Conservation (phyloP, 1,140 invertebrate genomes). For the Monomorium pharaonis region DNA sequence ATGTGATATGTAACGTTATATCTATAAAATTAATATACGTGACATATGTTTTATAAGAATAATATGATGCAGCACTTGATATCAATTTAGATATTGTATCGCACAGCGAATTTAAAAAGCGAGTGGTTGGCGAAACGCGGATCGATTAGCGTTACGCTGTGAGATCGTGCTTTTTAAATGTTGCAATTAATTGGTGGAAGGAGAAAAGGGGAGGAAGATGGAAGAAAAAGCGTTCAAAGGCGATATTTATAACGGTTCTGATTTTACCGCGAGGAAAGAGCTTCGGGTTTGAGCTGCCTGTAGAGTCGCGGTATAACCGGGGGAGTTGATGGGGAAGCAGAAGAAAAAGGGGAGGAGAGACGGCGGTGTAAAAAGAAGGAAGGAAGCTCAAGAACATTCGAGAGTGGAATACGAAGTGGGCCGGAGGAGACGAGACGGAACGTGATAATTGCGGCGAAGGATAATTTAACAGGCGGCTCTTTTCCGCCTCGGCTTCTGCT, state of each 20-base stretch:
- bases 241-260: slow-evolving; percentile 60
- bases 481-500: slow-evolving; percentile 74
- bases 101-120: slow-evolving; percentile 17
- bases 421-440: slow-evolving; percentile 64
- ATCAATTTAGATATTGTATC: not conserved
- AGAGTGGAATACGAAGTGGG: slow-evolving; percentile 53
- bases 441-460: slow-evolving; percentile 76
- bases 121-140: not conserved
- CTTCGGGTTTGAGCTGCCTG: slow-evolving; percentile 32
- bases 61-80: not conserved
- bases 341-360: not conserved
- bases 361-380: slow-evolving; percentile 14
- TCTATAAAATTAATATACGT: not conserved
- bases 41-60: not conserved
- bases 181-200: slow-evolving; percentile 47
- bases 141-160: slow-evolving; percentile 27
- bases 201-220: not conserved
- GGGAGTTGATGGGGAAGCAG: not conserved
- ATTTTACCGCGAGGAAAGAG: slow-evolving; percentile 51
- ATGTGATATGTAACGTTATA: not conserved
- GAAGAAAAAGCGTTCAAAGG: slow-evolving; percentile 35
- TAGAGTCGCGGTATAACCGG: slow-evolving; percentile 8
- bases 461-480: slow-evolving; percentile 78
- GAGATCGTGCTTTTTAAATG: slow-evolving; percentile 39
- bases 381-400: slow-evolving; percentile 39